A percentile compares a stretch with the other conserved stretches of the same genome.
phyloP scores from a whole-genome alignment of 2,888 invertebrate genomes.

The Vesta saturnalis region DNA sequence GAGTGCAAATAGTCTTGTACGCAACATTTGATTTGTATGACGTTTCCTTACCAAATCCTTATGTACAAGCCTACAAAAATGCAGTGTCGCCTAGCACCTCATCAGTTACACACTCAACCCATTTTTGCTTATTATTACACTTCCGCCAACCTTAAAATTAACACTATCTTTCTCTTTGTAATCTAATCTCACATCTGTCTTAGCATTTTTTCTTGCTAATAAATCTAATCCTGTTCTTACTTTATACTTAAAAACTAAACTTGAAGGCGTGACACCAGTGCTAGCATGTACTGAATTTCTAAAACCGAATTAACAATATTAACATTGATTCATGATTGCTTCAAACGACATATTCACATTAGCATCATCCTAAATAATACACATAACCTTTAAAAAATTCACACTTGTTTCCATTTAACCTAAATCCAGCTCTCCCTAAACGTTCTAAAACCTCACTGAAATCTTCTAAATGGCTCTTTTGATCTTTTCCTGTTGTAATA shows the following conservation, averaged over 20 bases:
- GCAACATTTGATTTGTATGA: not conserved
- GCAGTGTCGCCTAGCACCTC: not conserved
- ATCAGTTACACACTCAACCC: not conserved
- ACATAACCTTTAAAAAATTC: no score
- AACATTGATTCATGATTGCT: no score
- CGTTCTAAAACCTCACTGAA: no score
- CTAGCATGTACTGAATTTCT: not conserved
- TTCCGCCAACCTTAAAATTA: not conserved
- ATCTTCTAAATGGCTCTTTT: no score
- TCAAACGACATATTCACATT: no score
- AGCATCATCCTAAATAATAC: no score
- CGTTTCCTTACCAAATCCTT: not conserved
- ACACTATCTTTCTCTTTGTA: not conserved
- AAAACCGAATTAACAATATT: no score
- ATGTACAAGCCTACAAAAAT: no score
- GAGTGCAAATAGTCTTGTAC: no score
- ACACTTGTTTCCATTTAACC: no score
- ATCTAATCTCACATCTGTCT: not conserved
- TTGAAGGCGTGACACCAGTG: slow-evolving; percentile 8
- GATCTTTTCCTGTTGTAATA: no score
- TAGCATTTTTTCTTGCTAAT: not conserved
- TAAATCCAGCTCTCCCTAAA: no score
- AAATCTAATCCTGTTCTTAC: slow-evolving; percentile 5
- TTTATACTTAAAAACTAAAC: slow-evolving; percentile 8
- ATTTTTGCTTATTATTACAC: not conserved